Conservation (phyloP, 2,888 invertebrate genomes). For the Lobophora halterata region DNA sequence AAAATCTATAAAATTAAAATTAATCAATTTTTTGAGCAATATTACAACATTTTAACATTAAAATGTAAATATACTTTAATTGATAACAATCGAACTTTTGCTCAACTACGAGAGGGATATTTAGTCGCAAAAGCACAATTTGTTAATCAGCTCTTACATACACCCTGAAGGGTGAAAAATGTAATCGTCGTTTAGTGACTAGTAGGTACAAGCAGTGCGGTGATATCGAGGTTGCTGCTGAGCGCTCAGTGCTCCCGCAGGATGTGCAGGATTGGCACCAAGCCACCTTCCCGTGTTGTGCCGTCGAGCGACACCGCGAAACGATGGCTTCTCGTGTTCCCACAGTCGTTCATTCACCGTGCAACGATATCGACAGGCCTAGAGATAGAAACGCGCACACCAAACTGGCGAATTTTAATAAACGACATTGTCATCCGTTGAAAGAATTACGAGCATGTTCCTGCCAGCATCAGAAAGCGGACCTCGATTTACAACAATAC, state of each 20-base stretch:
- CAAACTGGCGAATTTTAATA: slow-evolving; percentile 43
- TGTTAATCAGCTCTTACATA: neutral
- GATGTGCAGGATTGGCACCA: slow-evolving; percentile 55
- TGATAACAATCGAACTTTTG: slow-evolving; percentile 5
- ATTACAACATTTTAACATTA: too few relatives aligned
- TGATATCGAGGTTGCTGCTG: slow-evolving; percentile 38
- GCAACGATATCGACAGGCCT: slow-evolving; percentile 32
- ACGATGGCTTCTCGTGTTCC: slow-evolving; percentile 24
- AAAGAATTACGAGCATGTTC: slow-evolving; percentile 40
- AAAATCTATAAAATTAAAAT: slow-evolving; percentile 1
- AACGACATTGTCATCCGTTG: slow-evolving; percentile 37
- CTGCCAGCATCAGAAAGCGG: slow-evolving; percentile 25
- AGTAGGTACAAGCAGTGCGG: slow-evolving; percentile 42
- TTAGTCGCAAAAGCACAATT: slow-evolving; percentile 1
- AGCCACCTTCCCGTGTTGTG: slow-evolving; percentile 51
- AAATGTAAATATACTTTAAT: too few relatives aligned
- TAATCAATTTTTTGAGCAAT: slow-evolving; percentile 3
- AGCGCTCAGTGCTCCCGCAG: slow-evolving; percentile 33
- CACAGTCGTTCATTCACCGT: slow-evolving; percentile 48
- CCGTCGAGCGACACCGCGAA: slow-evolving; percentile 28
- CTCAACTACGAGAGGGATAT: neutral
- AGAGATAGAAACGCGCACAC: slow-evolving; percentile 29
- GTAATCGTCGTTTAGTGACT: slow-evolving; percentile 45
- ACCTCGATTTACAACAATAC: slow-evolving; percentile 22
- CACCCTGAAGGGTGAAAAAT: slow-evolving; percentile 19